These are phyloP conservation scores for Pediacus dermestoides DNA, from an alignment of 2,888 invertebrate species.

Conservation along the genomic window DNA sequence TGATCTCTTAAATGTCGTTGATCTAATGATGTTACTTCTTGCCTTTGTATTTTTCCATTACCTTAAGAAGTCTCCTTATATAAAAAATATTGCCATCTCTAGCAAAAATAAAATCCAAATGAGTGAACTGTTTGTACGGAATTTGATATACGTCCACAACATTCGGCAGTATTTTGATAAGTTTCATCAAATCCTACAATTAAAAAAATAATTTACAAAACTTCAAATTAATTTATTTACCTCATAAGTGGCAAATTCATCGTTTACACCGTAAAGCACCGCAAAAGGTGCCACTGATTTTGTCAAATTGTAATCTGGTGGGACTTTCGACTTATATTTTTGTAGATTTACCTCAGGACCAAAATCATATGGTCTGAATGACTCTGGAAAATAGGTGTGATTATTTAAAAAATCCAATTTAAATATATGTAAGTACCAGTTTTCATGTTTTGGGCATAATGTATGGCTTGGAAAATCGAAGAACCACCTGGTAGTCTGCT, in stretches of 20 bases:
- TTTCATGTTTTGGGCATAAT: conserved; percentile 24
- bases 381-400: background rate
- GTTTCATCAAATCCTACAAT: conserved; percentile 53
- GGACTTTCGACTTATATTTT: conserved; percentile 39
- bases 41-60: too few relatives aligned
- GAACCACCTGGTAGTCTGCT: conserved; percentile 15
- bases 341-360: conserved; percentile 42
- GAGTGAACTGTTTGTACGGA: conserved; percentile 45
- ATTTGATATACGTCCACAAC: conserved; percentile 34
- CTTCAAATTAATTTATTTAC: conserved; percentile 23
- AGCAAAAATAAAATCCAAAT: conserved; percentile 54
- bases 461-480: conserved; percentile 21
- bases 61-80: too few relatives aligned
- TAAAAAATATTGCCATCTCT: too few relatives aligned
- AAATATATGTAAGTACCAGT: conserved; percentile 16
- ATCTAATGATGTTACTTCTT: too few relatives aligned
- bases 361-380: conserved; percentile 53
- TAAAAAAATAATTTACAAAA: conserved; percentile 19
- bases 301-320: conserved; percentile 48
- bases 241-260: conserved; percentile 55
- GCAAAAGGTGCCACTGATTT: conserved; percentile 47
- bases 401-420: background rate
- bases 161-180: conserved; percentile 53
- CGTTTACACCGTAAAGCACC: conserved; percentile 50
- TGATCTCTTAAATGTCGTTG: too few relatives aligned